phyloP scores from a whole-genome alignment of 2,888 invertebrate species.

The Torymus auratus region DNA sequence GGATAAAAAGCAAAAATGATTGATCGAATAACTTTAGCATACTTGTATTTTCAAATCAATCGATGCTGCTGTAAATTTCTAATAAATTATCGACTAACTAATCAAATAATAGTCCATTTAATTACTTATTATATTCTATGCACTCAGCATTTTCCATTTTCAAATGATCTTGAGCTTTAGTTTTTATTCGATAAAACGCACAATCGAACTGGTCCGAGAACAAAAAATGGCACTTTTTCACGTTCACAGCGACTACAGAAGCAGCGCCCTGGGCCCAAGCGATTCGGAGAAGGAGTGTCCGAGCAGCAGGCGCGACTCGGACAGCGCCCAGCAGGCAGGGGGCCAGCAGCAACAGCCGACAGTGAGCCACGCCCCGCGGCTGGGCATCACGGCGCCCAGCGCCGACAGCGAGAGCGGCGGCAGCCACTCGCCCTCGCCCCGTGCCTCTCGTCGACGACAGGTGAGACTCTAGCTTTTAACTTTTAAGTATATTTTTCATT shows the following conservation, averaged over 20 bases:
- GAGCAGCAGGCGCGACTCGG: slow-evolving; percentile 85
- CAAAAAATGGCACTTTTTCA: too few species aligned
- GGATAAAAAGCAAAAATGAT: too few species aligned
- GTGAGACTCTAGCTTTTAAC: slow-evolving; percentile 72
- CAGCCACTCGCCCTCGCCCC: slow-evolving; percentile 90
- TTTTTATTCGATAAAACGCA: too few species aligned
- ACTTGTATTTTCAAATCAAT: too few species aligned
- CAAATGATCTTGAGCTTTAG: too few species aligned
- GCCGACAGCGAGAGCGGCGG: slow-evolving; percentile 93
- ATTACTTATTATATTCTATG: too few species aligned
- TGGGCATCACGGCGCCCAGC: slow-evolving; percentile 83
- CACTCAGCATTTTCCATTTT: too few species aligned
- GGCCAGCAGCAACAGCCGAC: slow-evolving; percentile 60
- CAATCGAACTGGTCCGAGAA: too few species aligned
- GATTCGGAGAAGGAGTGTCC: slow-evolving; percentile 93
- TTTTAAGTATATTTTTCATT: neutral
- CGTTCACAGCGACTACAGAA: slow-evolving; percentile 90
- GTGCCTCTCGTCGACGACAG: slow-evolving; percentile 88
- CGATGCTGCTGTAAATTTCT: too few species aligned
- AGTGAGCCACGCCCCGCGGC: slow-evolving; percentile 77
- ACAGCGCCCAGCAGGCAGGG: slow-evolving; percentile 70
- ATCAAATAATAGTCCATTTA: too few species aligned
- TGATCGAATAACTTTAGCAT: too few species aligned
- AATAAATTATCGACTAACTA: too few species aligned
- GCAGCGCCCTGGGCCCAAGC: slow-evolving; percentile 92